Conservation (phyloP, 2,113 vertebrate species). For the Aleadryas rufinucha region DNA sequence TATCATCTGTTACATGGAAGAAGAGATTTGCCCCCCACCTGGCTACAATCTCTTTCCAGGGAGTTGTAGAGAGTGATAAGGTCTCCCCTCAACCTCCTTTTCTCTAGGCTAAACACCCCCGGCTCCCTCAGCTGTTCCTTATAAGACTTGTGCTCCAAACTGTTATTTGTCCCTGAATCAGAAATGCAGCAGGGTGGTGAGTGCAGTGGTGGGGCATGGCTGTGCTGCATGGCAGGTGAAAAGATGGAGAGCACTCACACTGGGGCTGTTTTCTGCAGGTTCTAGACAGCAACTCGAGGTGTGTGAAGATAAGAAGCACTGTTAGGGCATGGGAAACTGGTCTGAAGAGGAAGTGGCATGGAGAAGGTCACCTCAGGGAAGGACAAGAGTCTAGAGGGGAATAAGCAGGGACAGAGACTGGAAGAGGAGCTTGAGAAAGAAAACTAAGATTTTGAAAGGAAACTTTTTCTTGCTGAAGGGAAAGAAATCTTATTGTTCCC, state of each 20-base stretch:
- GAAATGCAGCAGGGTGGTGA: neutral
- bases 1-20: neutral
- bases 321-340: neutral
- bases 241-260: neutral
- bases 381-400: neutral
- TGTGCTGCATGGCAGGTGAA: rapidly evolving
- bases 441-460: neutral
- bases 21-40: neutral
- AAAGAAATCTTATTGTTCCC: neutral
- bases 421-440: neutral
- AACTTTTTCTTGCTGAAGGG: neutral
- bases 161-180: neutral
- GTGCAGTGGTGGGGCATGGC: no score
- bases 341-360: neutral
- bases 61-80: neutral
- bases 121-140: neutral
- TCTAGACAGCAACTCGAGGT: neutral
- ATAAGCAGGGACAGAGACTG: neutral
- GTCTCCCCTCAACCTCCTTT: neutral
- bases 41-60: neutral
- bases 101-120: neutral
- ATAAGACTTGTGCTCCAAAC: neutral
- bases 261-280: neutral
- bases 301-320: neutral
- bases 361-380: neutral